Conservation (phyloP, 2,113 vertebrate genomes). For the Rallus limicola region DNA sequence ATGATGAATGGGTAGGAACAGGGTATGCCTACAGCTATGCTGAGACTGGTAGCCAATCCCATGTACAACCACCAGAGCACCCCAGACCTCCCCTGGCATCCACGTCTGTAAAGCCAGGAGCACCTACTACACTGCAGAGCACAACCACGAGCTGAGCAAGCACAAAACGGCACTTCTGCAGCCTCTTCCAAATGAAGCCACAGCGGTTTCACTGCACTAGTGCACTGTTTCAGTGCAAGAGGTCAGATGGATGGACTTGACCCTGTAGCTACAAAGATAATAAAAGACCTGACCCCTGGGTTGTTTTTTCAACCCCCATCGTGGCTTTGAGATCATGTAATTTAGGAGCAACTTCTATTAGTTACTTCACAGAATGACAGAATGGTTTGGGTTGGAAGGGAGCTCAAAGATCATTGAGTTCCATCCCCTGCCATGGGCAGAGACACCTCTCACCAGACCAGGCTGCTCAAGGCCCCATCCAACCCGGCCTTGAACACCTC, state of each 20-base stretch:
- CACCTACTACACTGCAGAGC: neutral
- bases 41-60: neutral
- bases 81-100: neutral
- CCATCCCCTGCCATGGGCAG: too few species aligned
- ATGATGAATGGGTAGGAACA: neutral
- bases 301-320: neutral
- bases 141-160: neutral
- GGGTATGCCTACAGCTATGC: rapidly evolving
- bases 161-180: neutral
- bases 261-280: neutral
- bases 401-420: too few species aligned
- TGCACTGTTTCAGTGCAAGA: neutral
- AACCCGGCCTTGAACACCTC: too few species aligned
- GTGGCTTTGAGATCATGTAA: neutral
- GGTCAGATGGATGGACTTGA: rapidly evolving
- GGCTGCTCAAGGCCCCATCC: too few species aligned
- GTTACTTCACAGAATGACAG: too few species aligned
- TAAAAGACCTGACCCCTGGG: rapidly evolving
- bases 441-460: too few species aligned
- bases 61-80: rapidly evolving
- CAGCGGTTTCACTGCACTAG: neutral
- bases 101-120: neutral
- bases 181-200: neutral
- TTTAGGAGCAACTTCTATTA: neutral
- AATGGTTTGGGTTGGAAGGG: too few species aligned